These are phyloP conservation scores for Ormyrus rosae DNA, from an alignment of 2,888 invertebrate genomes.

Conservation along the genomic window DNA sequence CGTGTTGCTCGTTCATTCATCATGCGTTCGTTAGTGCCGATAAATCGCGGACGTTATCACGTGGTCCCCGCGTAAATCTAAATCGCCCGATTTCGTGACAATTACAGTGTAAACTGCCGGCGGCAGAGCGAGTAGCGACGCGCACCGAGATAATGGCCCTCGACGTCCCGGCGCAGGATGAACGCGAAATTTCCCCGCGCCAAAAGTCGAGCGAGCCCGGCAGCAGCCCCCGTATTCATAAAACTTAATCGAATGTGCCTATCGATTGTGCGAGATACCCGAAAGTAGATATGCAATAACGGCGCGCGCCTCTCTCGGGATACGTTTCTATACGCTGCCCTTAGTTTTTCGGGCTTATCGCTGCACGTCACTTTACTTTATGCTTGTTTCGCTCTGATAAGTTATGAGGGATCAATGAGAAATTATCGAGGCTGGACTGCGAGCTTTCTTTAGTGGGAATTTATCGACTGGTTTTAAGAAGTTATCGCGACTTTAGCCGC, in stretches of 20 bases:
- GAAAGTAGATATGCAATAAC: constrained; percentile 5
- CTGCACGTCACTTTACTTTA: not conserved
- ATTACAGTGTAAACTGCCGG: constrained; percentile 15
- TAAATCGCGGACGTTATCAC: constrained; percentile 13
- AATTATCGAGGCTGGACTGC: not conserved
- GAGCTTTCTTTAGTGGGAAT: not conserved
- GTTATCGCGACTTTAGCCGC: not conserved
- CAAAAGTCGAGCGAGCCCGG: too few species aligned
- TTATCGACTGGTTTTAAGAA: not conserved
- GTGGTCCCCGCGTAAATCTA: not conserved
- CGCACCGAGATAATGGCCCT: not conserved
- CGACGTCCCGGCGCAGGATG: not conserved
- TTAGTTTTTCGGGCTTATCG: not conserved
- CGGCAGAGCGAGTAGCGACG: not conserved
- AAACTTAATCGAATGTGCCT: constrained; percentile 25
- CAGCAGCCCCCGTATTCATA: not conserved
- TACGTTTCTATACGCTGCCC: not conserved
- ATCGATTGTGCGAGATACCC: constrained; percentile 6
- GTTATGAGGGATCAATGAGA: constrained; percentile 29
- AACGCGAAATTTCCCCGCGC: not conserved
- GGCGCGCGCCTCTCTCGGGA: not conserved
- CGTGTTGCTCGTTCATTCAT: not conserved
- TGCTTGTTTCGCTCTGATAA: not conserved
- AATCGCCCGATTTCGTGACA: constrained; percentile 32
- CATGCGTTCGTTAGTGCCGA: constrained; percentile 15